Percentiles rank a stretch among this genome's conserved stretches.
Evolutionary conservation across 2,113 vertebrate species (phyloP).

Genomic region (Verasper variegatus): DNA sequence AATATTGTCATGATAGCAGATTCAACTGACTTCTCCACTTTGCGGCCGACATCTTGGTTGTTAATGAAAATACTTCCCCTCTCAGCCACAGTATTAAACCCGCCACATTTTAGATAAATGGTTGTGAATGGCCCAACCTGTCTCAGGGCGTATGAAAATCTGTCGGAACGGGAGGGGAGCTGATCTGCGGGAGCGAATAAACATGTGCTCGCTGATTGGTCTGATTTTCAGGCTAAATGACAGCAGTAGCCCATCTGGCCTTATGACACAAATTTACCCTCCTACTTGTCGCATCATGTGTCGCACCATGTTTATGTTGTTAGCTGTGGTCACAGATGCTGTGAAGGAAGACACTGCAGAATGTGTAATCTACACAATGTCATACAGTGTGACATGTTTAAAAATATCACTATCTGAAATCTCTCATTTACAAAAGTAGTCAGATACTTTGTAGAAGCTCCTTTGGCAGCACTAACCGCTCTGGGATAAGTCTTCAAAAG

Average conservation of each 20-base stretch:
- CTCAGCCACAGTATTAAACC: not conserved
- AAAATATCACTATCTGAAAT: not conserved
- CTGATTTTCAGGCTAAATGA: slow-evolving; percentile 1
- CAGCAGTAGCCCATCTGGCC: slow-evolving; percentile 23
- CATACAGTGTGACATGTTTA: not conserved
- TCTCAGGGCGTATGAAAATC: not conserved
- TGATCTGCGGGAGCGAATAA: not conserved
- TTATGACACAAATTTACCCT: slow-evolving; percentile 4
- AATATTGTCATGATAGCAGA: not conserved
- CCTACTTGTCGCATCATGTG: not conserved
- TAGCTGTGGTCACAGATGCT: slow-evolving; percentile 8
- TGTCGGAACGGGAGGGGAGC: not conserved
- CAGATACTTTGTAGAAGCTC: not conserved
- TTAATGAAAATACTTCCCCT: not conserved
- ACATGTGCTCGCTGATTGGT: not conserved
- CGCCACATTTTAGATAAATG: not conserved
- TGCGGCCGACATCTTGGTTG: not conserved
- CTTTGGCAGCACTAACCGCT: not conserved
- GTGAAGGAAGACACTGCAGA: not conserved
- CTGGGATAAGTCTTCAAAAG: not conserved
- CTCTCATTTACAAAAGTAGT: not conserved
- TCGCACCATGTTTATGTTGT: slow-evolving; percentile 8
- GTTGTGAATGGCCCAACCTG: not conserved
- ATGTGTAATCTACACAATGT: too few relatives aligned
- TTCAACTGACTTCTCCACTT: not conserved